Base-by-base conservation (phyloP, 2,113 vertebrate genomes). In the Corythornis cristatus region DNA sequence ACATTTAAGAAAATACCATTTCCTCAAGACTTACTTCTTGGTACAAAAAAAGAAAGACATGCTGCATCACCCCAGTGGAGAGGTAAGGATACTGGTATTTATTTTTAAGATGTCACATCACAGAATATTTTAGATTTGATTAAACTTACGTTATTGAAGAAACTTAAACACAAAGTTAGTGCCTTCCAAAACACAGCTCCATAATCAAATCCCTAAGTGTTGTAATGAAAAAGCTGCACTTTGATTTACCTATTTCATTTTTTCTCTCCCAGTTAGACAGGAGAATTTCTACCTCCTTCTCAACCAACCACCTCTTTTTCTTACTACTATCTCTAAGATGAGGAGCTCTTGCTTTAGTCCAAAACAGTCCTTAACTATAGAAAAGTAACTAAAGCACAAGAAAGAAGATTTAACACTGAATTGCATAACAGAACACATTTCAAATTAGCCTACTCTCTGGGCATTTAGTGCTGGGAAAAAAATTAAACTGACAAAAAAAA, bases 1-100 rank as follows among this genome's bases (percentile, higher is more conserved):
- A 94, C 95, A 96, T 97, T 95, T 96, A 90, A 93, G 90, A 92
- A 96, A 97, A 97, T 95, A 84, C 46, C 61, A 95, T 77, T 91
- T 91, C 86, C 48, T 93, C 54, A 71, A 89, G 74, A 86, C 62
- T 88, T 85, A 56, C 45, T 88, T 78, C 83, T 67, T 78, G 35
- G 56, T 45, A 77, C 35, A 79, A 90, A 95, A 94, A 94, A 81
- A 16, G 48, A 48, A 72, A 86, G 73, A 76, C 80, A 80, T 33
- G 54, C 40, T 77, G 31, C 54, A 83, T 87, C 80, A 83, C 42
- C n/a, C 29, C 71, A 76, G 35, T 28, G 60, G 75, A 80, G 33
- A 60, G 89, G n/a, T 75, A 92, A 88, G 50, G 66, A 76, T 78
- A 23, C 42, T 68, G 45, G 5, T 65, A 88, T 56, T 83, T 62